phyloP scores from a whole-genome alignment of 2,113 vertebrate genomes.

The Brachirus orientalis region DNA sequence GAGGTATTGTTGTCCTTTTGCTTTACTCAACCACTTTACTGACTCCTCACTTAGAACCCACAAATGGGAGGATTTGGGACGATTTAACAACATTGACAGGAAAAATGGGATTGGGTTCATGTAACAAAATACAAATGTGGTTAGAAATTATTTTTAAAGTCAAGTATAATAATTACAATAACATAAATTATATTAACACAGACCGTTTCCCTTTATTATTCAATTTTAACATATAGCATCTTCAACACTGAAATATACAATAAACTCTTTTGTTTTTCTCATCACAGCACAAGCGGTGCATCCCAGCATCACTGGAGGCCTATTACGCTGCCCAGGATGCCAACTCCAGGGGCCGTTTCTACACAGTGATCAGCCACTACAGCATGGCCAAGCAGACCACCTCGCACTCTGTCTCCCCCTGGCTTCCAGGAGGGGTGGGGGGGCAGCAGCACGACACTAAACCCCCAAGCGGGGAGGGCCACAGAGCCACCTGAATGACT shows the following conservation, averaged over 20 bases:
- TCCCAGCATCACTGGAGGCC: constrained; percentile 95
- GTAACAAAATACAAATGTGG: too few relatives aligned
- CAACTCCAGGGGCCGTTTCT: constrained; percentile 94
- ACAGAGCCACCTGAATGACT: constrained; percentile 77
- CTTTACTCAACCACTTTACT: too few relatives aligned
- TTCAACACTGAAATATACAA: neutral
- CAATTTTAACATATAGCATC: neutral
- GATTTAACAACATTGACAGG: too few relatives aligned
- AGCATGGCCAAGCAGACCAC: constrained; percentile 99
- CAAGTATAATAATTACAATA: too few relatives aligned
- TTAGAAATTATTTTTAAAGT: too few relatives aligned
- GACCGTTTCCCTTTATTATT: too few relatives aligned
- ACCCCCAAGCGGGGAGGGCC: constrained; percentile 88
- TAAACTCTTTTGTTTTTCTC: neutral
- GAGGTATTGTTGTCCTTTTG: too few relatives aligned
- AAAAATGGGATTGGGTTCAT: too few relatives aligned
- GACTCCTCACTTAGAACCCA: too few relatives aligned
- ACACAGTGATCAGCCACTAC: constrained; percentile 99
- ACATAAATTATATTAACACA: too few relatives aligned
- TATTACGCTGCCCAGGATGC: constrained; percentile 97
- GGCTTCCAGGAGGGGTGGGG: constrained; percentile 87
- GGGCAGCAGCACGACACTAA: constrained; percentile 90
- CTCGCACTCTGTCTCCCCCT: constrained; percentile 93
- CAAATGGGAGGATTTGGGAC: too few relatives aligned
- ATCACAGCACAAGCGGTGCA: constrained; percentile 95